A percentile compares a stretch with the other conserved stretches of the same genome.
Conservation (phyloP, 1,140 invertebrate species). For the Epicauta chinensis region DNA sequence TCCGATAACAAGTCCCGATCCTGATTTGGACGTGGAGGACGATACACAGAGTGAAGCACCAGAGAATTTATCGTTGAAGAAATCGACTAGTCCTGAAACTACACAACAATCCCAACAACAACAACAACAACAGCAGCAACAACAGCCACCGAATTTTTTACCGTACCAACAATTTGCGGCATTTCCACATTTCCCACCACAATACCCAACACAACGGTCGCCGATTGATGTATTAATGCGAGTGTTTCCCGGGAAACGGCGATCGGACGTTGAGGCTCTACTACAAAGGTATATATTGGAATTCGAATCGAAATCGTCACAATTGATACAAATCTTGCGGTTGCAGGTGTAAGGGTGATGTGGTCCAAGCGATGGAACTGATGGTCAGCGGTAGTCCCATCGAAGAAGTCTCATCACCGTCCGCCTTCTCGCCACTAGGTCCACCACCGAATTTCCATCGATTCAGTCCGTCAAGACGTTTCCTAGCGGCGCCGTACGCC, state of each 20-base stretch:
- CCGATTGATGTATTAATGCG: conserved; percentile 68
- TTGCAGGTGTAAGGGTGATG: conserved; percentile 62
- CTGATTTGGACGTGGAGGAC: conserved; percentile 47
- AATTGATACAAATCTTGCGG: neutral
- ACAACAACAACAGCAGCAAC: conserved; percentile 39
- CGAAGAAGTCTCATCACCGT: conserved; percentile 45
- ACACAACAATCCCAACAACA: conserved; percentile 25
- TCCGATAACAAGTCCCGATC: conserved; percentile 45
- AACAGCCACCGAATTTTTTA: conserved; percentile 40
- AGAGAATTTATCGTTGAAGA: conserved; percentile 55
- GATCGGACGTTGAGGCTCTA: conserved; percentile 75
- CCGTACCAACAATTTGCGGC: conserved; percentile 43
- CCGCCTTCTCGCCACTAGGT: conserved; percentile 68
- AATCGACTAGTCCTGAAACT: conserved; percentile 34
- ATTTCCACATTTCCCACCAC: conserved; percentile 43
- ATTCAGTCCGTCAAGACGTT: conserved; percentile 56
- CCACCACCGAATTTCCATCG: conserved; percentile 51
- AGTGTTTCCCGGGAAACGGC: conserved; percentile 79
- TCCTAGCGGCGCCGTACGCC: conserved; percentile 70
- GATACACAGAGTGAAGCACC: conserved; percentile 51
- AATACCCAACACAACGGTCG: conserved; percentile 50
- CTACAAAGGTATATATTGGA: conserved; percentile 55
- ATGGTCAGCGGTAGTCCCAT: conserved; percentile 62
- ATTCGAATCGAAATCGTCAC: neutral
- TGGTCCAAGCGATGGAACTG: conserved; percentile 84